phyloP scores from a whole-genome alignment of 2,797 vertebrate genomes.

The Loriculus beryllinus region DNA sequence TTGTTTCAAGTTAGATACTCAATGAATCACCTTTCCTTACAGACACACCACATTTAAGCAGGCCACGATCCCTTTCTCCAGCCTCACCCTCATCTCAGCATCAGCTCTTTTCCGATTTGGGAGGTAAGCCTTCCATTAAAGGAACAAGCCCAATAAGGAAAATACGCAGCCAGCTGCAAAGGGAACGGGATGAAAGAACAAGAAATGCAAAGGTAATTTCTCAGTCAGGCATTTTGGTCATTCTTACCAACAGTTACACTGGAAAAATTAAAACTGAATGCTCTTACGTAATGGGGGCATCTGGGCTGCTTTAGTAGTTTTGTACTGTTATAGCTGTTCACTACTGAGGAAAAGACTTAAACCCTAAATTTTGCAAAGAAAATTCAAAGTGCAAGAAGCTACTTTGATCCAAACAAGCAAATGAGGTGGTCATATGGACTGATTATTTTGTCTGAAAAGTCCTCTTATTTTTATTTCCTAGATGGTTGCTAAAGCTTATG shows the following conservation, averaged over 20 bases:
- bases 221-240: background rate
- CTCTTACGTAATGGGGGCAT: background rate
- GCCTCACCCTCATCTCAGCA: conserved; percentile 69
- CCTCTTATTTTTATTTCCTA: conserved; percentile 40
- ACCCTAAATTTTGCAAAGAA: background rate
- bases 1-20: background rate
- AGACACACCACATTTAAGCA: conserved; percentile 57
- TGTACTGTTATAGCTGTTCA: background rate
- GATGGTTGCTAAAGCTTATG: conserved; percentile 76
- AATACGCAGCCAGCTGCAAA: conserved; percentile 45
- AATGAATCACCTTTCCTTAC: background rate
- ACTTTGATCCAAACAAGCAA: background rate
- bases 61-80: conserved; percentile 80
- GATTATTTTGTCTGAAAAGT: background rate
- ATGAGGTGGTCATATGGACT: background rate
- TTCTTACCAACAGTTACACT: background rate
- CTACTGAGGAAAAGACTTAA: background rate
- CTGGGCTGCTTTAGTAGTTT: background rate
- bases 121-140: conserved; percentile 37
- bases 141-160: conserved; percentile 11
- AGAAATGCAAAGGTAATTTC: conserved; percentile 69
- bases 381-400: background rate
- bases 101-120: conserved; percentile 22
- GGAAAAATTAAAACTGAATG: background rate
- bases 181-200: conserved; percentile 50